Percentiles rank a stretch among this genome's conserved stretches.
These are phyloP conservation scores for Dasyurus viverrinus DNA, from an alignment of 2,113 vertebrate genomes.

Conservation along the genomic window DNA sequence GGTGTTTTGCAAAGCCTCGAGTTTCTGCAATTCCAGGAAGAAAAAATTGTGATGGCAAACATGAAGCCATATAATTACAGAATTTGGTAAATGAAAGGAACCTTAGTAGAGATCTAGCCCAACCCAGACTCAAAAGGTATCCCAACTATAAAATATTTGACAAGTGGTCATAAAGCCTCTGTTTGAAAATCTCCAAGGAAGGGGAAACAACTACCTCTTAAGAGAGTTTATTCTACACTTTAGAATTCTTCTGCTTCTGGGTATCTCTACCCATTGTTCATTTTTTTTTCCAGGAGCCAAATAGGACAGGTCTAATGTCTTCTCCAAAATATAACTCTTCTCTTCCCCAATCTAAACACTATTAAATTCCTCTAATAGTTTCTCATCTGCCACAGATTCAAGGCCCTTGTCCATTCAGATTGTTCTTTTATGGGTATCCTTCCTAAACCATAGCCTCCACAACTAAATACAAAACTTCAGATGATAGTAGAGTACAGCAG, in stretches of 20 bases:
- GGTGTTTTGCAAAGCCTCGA: not conserved
- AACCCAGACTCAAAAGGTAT: not conserved
- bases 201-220: not conserved
- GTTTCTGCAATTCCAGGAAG: not conserved
- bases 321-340: not conserved
- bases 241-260: not conserved
- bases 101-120: not conserved
- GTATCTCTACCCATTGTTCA: not conserved
- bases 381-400: not conserved
- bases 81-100: not conserved
- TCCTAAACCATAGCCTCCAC: too few relatives aligned
- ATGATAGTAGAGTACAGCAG: too few relatives aligned
- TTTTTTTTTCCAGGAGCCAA: not conserved
- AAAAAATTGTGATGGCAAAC: not conserved
- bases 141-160: not conserved
- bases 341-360: not conserved
- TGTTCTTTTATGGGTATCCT: too few relatives aligned
- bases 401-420: too few relatives aligned
- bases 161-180: not conserved
- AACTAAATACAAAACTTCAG: too few relatives aligned
- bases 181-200: not conserved
- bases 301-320: not conserved
- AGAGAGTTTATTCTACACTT: not conserved
- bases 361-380: not conserved
- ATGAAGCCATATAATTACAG: not conserved